A percentile compares a stretch with the other conserved stretches of the same genome.
These are phyloP conservation scores for Sinonovacula constricta DNA, from an alignment of 1,140 invertebrate genomes.

Conservation along the genomic window DNA sequence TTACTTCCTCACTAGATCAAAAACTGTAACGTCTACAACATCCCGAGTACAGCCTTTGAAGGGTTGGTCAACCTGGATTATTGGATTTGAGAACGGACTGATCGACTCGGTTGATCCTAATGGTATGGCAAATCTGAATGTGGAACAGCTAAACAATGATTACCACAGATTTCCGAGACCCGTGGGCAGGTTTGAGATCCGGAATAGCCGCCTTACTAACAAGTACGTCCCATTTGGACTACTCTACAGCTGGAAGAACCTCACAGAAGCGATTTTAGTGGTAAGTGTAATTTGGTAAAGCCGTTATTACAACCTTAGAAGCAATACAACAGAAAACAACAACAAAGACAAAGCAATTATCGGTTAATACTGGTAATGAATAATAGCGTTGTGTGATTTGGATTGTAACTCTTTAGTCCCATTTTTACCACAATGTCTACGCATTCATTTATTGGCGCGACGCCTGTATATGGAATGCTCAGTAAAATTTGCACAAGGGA, in stretches of 20 bases:
- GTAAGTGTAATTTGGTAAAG: no score
- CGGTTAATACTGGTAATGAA: no score
- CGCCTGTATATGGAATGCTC: no score
- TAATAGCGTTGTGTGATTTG: no score
- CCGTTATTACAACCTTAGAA: no score
- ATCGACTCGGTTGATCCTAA: conserved; percentile 26
- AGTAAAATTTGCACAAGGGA: no score
- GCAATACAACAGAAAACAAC: no score
- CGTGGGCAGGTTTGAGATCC: conserved; percentile 9
- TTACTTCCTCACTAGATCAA: no score
- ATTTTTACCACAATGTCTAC: no score
- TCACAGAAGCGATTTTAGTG: conserved; percentile 11
- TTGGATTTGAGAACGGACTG: conserved; percentile 4
- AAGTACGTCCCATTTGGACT: conserved; percentile 19
- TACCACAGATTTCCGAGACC: conserved; percentile 4
- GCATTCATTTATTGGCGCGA: no score
- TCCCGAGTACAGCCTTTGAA: conserved; percentile 5
- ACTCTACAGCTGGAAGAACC: conserved; percentile 33
- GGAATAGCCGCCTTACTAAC: background rate
- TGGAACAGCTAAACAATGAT: background rate
- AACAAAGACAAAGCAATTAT: no score
- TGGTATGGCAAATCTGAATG: conserved; percentile 8
- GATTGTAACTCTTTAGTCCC: no score
- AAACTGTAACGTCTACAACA: conserved; percentile 3
- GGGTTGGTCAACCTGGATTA: conserved; percentile 11